Base-by-base conservation (phyloP, 37 sponge, comb jelly and placozoan species). In the Geodia barretti region DNA sequence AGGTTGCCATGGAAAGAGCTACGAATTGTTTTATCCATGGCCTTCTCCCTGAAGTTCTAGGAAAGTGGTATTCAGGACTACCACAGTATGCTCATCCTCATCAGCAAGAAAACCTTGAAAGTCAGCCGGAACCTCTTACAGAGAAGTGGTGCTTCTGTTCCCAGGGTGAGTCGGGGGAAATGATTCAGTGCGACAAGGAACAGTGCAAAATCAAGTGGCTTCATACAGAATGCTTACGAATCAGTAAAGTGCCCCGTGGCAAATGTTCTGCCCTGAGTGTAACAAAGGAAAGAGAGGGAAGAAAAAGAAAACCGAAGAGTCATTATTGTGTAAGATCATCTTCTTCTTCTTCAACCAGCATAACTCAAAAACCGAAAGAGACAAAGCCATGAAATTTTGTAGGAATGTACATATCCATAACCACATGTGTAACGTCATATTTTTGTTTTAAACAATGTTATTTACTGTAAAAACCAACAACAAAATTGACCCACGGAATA, bases 201-300 rank as follows among this genome's bases (percentile, higher is more conserved):
- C 47, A 71, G n/a, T 82, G 83, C 61, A 41, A 72, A 33, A 29
- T 82, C 21, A 32, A 82, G 39, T 74, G 74, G 75, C 73, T 73
- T 41, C 83, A 82, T 59, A 43, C 41, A 31, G 39, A 35, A 62
- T 82, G 83, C 73, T 30, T 72, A 43, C 35, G 63, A 39, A 82
- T 82, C 21, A 82, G 31, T 37, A 39, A 60, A 60, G 39, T 29
- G 33, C 83, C 74, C 47, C 42, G 54, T 40, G 74, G 83, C 32
- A 73, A 72, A 29, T 82, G 83, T 84, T 59, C 32, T 85, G 79
- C 64, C 85, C 84, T 41, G 84, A 83, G 11, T 82, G 74, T 28
- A 82, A 23, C 35, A 79, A 63, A n/a, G 54, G 54, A 47, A 47
- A 47, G 54, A 47, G 54, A n/a, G n/a, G n/a, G n/a, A 47, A 47